Conservation (phyloP, 2,113 vertebrate species). For the Ciconia stormi region DNA sequence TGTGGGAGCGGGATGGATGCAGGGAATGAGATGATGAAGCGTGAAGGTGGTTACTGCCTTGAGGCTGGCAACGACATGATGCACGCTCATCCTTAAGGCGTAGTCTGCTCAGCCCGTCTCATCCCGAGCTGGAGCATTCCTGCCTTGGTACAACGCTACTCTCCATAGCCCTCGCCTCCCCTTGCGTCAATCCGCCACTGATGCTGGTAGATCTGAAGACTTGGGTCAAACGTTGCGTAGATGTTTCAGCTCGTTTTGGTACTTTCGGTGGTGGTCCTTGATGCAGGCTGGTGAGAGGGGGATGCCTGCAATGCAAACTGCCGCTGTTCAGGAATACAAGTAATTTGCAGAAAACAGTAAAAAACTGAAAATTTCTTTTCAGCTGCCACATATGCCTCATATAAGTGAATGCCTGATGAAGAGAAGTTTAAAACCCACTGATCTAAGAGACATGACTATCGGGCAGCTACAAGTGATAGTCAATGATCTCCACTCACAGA, state of each 20-base stretch:
- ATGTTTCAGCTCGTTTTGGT: rapidly evolving
- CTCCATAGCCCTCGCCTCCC: not conserved
- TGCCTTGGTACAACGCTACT: too few relatives aligned
- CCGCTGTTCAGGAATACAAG: not conserved
- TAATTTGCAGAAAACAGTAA: not conserved
- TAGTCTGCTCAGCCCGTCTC: too few relatives aligned
- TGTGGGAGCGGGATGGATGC: rapidly evolving
- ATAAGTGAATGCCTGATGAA: slow-evolving; percentile 99
- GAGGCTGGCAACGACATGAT: too few relatives aligned
- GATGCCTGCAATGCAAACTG: not conserved
- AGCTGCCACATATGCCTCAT: slow-evolving; percentile 98
- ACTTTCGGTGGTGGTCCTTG: rapidly evolving
- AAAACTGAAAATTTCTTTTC: not conserved
- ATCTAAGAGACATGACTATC: slow-evolving; percentile 94
- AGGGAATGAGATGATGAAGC: not conserved
- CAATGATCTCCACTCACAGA: slow-evolving; percentile 98
- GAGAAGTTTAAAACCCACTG: slow-evolving; percentile 91
- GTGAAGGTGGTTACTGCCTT: not conserved
- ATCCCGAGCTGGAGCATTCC: not conserved
- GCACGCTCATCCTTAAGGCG: not conserved
- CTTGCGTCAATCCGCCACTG: rapidly evolving
- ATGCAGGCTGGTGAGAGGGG: not conserved
- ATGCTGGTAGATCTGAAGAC: not conserved
- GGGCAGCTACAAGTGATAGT: slow-evolving; percentile 98
- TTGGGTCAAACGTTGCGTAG: rapidly evolving